phyloP scores from a whole-genome alignment of 2,888 invertebrate genomes.

The Lathronympha strigana region DNA sequence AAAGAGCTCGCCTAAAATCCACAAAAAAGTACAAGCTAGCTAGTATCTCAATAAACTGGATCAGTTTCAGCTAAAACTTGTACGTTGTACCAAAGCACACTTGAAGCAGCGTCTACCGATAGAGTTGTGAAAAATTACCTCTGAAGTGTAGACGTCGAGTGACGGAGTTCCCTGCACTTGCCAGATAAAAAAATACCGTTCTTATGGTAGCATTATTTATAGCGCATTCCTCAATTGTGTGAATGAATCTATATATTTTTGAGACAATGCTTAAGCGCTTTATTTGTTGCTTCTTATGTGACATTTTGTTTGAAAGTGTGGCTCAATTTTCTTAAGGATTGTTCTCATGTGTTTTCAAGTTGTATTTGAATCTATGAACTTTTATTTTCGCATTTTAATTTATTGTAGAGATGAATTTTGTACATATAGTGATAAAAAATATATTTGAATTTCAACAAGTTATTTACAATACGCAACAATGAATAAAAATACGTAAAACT shows the following conservation, averaged over 20 bases:
- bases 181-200: constrained; percentile 68
- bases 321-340: background rate
- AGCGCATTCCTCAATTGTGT: constrained; percentile 54
- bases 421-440: too few relatives aligned
- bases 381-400: too few relatives aligned
- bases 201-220: constrained; percentile 65
- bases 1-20: too few relatives aligned
- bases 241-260: constrained; percentile 44
- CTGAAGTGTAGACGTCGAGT: constrained; percentile 69
- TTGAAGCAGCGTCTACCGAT: constrained; percentile 47
- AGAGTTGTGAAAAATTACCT: constrained; percentile 70
- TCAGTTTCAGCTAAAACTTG: constrained; percentile 39
- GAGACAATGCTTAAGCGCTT: constrained; percentile 16
- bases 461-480: background rate
- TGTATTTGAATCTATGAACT: too few relatives aligned
- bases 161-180: constrained; percentile 59
- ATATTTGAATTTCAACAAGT: background rate
- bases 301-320: constrained; percentile 1
- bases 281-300: too few relatives aligned
- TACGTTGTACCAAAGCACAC: constrained; percentile 50
- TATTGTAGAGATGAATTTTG: background rate
- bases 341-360: background rate
- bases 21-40: too few relatives aligned
- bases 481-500: constrained; percentile 20
- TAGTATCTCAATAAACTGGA: constrained; percentile 3